phyloP scores from a whole-genome alignment of 2,797 vertebrate species.

The Echeneis naucrates region DNA sequence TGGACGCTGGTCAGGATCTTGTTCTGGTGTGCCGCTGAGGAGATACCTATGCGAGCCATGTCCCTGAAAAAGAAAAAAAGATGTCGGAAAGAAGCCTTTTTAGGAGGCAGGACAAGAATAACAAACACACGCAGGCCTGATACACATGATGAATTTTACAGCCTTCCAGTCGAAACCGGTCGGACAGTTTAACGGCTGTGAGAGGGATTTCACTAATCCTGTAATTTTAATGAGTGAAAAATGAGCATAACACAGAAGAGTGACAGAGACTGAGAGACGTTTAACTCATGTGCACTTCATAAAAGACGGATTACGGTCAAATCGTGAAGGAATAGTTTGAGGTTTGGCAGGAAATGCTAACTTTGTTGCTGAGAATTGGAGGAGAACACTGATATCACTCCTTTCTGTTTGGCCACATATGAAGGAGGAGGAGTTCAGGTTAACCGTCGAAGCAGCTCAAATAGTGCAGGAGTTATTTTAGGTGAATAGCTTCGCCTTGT shows the following conservation, averaged over 20 bases:
- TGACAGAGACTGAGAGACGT: conserved; percentile 20
- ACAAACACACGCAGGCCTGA: conserved; percentile 45
- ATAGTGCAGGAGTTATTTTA: not conserved
- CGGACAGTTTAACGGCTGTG: conserved; percentile 50
- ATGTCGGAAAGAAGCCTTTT: conserved; percentile 46
- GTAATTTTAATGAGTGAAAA: conserved; percentile 26
- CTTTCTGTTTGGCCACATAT: not conserved
- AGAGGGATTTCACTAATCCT: conserved; percentile 36
- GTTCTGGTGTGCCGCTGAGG: conserved; percentile 91
- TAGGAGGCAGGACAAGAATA: conserved; percentile 58
- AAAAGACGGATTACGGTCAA: conserved; percentile 4
- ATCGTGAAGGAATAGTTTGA: not conserved
- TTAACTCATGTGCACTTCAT: not conserved
- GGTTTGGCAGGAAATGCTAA: not conserved
- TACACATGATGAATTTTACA: conserved; percentile 64
- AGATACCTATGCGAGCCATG: conserved; percentile 94
- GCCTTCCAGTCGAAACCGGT: conserved; percentile 36
- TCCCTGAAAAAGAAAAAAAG: conserved; percentile 89
- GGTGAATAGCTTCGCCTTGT: not conserved
- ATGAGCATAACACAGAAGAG: conserved; percentile 19
- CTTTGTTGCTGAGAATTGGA: not conserved
- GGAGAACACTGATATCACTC: not conserved
- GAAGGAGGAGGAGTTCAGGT: too few relatives aligned
- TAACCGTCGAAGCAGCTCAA: too few relatives aligned
- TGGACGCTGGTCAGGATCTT: conserved; percentile 95